Conservation (phyloP, 2,888 invertebrate species). For the Drosophila engyochracea region DNA sequence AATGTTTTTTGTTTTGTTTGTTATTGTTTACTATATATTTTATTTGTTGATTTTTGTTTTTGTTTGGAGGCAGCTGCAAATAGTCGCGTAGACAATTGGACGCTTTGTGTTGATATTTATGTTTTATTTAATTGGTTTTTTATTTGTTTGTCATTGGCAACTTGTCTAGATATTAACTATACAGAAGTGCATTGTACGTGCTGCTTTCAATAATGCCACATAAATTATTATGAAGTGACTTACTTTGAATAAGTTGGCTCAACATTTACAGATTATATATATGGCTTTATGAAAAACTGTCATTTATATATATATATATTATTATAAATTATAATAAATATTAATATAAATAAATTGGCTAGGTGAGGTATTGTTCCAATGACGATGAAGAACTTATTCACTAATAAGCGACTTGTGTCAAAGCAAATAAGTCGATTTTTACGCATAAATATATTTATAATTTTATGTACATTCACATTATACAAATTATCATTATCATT, state of each 20-base stretch:
- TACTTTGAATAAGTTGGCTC: neutral
- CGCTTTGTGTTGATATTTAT: no score
- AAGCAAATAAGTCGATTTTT: neutral
- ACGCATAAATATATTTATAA: neutral
- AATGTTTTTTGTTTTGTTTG: neutral
- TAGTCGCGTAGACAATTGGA: neutral
- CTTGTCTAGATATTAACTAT: neutral
- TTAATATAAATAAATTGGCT: no score
- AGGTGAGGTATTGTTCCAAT: neutral
- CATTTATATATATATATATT: neutral
- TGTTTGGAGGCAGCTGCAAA: neutral
- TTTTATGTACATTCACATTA: no score
- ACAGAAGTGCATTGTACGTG: neutral
- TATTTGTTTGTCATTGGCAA: neutral
- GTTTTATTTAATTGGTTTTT: neutral
- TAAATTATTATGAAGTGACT: neutral
- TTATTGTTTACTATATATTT: conserved; percentile 4
- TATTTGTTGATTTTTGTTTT: neutral
- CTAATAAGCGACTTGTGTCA: neutral
- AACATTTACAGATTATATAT: neutral
- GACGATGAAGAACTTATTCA: neutral
- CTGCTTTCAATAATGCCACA: neutral
- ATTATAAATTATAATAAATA: neutral
- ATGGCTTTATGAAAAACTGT: no score
- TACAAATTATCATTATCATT: no score